Conservation (phyloP, 2,797 vertebrate species). For the Bucorvus abyssinicus region DNA sequence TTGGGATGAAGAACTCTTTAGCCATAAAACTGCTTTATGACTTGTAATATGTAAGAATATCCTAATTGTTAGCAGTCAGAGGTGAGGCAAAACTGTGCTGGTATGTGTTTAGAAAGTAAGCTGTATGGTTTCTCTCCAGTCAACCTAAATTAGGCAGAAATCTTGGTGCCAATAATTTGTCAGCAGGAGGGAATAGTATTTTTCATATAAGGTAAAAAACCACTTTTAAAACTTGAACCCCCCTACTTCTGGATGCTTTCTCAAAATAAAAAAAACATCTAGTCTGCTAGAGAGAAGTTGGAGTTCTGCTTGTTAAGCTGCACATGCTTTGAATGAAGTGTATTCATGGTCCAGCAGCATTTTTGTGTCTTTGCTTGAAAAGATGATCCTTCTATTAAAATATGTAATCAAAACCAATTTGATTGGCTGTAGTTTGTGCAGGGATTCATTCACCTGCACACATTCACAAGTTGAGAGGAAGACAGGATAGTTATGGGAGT, state of each 20-base stretch:
- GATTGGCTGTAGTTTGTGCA: neutral
- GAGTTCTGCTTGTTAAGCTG: neutral
- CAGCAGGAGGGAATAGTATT: neutral
- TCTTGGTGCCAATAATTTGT: neutral
- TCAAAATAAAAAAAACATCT: neutral
- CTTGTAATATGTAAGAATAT: neutral
- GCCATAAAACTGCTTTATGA: neutral
- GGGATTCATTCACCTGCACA: neutral
- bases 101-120: neutral
- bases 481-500: neutral
- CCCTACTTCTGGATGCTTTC: neutral
- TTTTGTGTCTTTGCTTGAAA: neutral
- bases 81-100: neutral
- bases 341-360: neutral
- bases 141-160: neutral
- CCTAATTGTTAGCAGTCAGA: neutral
- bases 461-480: neutral
- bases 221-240: neutral
- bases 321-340: neutral
- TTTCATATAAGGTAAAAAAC: neutral
- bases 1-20: neutral
- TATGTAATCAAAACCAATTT: neutral
- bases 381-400: neutral
- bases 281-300: neutral
- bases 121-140: neutral